phyloP scores from a whole-genome alignment of 2,797 vertebrate genomes.

The Phrynocephalus forsythii region DNA sequence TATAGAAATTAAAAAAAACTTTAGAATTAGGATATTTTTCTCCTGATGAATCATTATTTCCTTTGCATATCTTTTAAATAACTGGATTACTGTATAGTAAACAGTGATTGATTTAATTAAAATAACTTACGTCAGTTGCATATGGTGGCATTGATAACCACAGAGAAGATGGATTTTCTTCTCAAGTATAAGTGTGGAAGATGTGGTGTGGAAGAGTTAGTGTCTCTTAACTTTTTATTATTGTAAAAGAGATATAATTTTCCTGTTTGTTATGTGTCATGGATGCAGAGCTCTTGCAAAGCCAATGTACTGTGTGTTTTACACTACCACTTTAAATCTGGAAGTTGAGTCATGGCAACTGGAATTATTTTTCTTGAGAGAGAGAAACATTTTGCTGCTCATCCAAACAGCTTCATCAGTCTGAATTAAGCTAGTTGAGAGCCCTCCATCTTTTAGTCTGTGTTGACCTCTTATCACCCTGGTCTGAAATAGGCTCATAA shows the following conservation, averaged over 20 bases:
- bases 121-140: conserved; percentile 46
- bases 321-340: no score
- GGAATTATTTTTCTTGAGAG: no score
- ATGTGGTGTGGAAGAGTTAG: conserved; percentile 49
- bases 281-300: no score
- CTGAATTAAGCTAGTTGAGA: no score
- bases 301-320: no score
- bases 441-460: no score
- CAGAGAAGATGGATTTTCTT: conserved; percentile 49
- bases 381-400: no score
- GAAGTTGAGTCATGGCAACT: no score
- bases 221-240: conserved; percentile 33
- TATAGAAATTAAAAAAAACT: conserved; percentile 43
- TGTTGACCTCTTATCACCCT: no score
- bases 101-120: conserved; percentile 58
- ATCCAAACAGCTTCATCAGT: no score
- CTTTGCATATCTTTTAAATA: conserved; percentile 52
- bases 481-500: no score
- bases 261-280: no score
- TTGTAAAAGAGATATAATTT: background rate
- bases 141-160: conserved; percentile 31
- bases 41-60: conserved; percentile 39
- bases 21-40: conserved; percentile 23
- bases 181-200: conserved; percentile 33
- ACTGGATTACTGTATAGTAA: conserved; percentile 44